Conservation (phyloP, 2,888 invertebrate species). For the Coelinius sp. region DNA sequence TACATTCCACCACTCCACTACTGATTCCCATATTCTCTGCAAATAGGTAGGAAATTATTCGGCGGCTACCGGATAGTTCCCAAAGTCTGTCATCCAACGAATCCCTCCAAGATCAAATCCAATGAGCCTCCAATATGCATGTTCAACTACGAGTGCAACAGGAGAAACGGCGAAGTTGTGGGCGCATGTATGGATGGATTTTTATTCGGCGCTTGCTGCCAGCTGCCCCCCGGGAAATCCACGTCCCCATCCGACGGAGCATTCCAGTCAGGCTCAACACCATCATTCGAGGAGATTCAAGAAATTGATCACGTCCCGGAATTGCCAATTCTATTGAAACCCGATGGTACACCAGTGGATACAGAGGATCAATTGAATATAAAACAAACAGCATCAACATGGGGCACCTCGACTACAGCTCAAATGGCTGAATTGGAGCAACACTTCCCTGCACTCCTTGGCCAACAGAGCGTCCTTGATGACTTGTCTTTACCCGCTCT, state of each 20-base stretch:
- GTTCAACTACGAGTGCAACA: constrained; percentile 92
- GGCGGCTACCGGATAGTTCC: constrained; percentile 91
- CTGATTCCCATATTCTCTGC: not conserved
- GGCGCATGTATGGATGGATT: constrained; percentile 94
- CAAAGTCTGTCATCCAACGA: constrained; percentile 82
- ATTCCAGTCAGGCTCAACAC: constrained; percentile 51
- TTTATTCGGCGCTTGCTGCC: constrained; percentile 93
- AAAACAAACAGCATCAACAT: constrained; percentile 36
- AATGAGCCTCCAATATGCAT: constrained; percentile 87
- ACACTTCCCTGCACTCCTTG: constrained; percentile 58
- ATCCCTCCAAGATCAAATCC: constrained; percentile 74
- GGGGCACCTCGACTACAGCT: constrained; percentile 4
- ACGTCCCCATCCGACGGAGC: constrained; percentile 57
- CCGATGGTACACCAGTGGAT: constrained; percentile 64
- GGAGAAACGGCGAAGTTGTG: constrained; percentile 85
- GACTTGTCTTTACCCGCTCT: constrained; percentile 61
- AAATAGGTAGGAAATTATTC: constrained; percentile 78
- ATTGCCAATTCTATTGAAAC: constrained; percentile 64
- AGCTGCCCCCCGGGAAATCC: constrained; percentile 74
- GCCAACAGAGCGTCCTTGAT: constrained; percentile 61
- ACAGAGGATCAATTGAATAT: constrained; percentile 26
- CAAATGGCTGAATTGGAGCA: constrained; percentile 51
- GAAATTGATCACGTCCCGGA: constrained; percentile 67
- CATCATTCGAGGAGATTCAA: constrained; percentile 54
- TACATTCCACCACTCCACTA: too few species aligned